Evolutionary conservation across 2,797 vertebrate species (phyloP).

Genomic region (Peromyscus eremicus): DNA sequence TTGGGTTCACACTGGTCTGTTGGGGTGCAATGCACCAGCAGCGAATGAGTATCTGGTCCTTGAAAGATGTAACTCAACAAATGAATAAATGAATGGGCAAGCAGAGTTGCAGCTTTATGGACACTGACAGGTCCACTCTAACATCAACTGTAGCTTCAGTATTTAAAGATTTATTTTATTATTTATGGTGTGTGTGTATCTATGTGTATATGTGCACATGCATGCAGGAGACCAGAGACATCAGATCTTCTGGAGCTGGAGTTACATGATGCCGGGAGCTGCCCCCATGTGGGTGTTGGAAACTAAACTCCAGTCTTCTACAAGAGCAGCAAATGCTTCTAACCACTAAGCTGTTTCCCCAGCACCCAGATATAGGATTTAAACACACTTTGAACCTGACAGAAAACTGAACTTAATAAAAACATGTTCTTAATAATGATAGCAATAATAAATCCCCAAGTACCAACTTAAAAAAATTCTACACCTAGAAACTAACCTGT

Average conservation of each 20-base stretch:
- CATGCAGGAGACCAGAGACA: neutral
- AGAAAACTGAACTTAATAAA: neutral
- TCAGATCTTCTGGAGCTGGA: neutral
- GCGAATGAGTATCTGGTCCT: neutral
- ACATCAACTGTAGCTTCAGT: neutral
- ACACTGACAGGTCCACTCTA: neutral
- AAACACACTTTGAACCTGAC: constrained; percentile 8
- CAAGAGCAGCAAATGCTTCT: neutral
- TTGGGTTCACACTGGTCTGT: neutral
- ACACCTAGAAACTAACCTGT: constrained; percentile 40
- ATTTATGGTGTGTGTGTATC: neutral
- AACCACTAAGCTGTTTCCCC: no score
- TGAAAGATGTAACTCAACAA: neutral
- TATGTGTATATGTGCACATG: neutral
- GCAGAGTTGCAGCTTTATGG: neutral
- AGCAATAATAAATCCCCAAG: neutral
- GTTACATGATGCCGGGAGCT: neutral
- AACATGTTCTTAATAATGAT: neutral
- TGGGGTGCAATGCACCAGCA: no score
- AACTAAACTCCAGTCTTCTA: neutral
- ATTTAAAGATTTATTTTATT: neutral
- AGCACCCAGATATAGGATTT: neutral
- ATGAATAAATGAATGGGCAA: neutral
- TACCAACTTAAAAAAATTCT: neutral
- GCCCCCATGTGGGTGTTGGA: neutral